phyloP scores from a whole-genome alignment of 2,797 vertebrate genomes.

The Hybognathus amarus region DNA sequence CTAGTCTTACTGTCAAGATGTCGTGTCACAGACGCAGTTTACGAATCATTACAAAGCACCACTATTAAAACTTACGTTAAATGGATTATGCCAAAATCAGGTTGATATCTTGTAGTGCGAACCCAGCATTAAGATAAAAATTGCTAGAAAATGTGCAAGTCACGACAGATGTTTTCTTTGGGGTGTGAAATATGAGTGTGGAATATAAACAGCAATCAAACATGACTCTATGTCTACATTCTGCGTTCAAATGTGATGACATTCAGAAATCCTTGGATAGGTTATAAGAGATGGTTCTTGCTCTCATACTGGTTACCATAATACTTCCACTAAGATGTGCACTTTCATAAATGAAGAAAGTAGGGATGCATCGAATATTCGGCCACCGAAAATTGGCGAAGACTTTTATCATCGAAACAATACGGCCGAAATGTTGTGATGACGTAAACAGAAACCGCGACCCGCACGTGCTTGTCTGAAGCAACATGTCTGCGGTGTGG shows the following conservation, averaged over 20 bases:
- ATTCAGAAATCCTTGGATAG: neutral
- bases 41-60: neutral
- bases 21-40: neutral
- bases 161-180: neutral
- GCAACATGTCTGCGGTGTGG: no score
- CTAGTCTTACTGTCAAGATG: neutral
- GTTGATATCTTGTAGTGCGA: neutral
- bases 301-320: neutral
- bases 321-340: neutral
- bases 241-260: neutral
- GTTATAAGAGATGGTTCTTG: neutral
- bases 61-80: neutral
- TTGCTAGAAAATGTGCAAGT: neutral
- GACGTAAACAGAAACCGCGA: no score
- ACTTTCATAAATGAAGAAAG: slow-evolving; percentile 7
- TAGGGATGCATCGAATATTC: no score
- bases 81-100: neutral
- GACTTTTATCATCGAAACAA: no score
- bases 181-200: neutral
- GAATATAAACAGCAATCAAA: slow-evolving; percentile 8
- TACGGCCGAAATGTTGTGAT: no score
- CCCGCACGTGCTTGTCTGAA: no score
- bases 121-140: neutral
- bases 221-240: neutral
- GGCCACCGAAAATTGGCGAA: no score